phyloP scores from a whole-genome alignment of 2,113 vertebrate species.

The Vanacampus margaritifer region DNA sequence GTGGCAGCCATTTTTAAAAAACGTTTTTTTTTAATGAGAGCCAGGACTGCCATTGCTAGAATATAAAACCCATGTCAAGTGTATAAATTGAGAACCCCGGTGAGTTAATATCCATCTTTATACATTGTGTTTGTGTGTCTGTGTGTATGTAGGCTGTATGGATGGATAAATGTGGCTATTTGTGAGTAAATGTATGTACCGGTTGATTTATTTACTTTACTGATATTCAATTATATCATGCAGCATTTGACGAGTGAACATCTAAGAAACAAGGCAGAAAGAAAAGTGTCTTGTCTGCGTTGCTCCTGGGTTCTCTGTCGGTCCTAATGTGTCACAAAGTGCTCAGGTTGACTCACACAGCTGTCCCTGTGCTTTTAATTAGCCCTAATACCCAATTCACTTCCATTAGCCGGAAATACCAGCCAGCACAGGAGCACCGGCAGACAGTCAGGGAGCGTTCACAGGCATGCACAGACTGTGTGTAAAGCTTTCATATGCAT shows the following conservation, averaged over 20 bases:
- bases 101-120: slow-evolving; percentile 20
- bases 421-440: slow-evolving; percentile 44
- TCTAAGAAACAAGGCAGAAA: slow-evolving; percentile 41
- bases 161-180: background rate
- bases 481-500: slow-evolving; percentile 6
- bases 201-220: slow-evolving; percentile 3
- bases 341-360: slow-evolving; percentile 65
- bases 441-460: slow-evolving; percentile 3
- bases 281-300: slow-evolving; percentile 35
- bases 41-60: slow-evolving; percentile 42
- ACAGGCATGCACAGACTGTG: slow-evolving; percentile 4
- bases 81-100: slow-evolving; percentile 27
- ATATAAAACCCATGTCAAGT: slow-evolving; percentile 23
- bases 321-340: slow-evolving; percentile 61
- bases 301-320: slow-evolving; percentile 47
- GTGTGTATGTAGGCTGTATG: background rate
- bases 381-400: slow-evolving; percentile 75
- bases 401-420: slow-evolving; percentile 73
- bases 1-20: slow-evolving; percentile 54
- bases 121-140: background rate
- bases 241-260: slow-evolving; percentile 10
- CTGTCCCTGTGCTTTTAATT: slow-evolving; percentile 76
- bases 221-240: slow-evolving; percentile 12
- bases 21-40: slow-evolving; percentile 46
- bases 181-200: slow-evolving; percentile 1